Evolutionary conservation across 2,113 vertebrate genomes (phyloP), one percentile per base, ranked within the genome.

Genomic region (Leucoraja erinaceus): DNA sequence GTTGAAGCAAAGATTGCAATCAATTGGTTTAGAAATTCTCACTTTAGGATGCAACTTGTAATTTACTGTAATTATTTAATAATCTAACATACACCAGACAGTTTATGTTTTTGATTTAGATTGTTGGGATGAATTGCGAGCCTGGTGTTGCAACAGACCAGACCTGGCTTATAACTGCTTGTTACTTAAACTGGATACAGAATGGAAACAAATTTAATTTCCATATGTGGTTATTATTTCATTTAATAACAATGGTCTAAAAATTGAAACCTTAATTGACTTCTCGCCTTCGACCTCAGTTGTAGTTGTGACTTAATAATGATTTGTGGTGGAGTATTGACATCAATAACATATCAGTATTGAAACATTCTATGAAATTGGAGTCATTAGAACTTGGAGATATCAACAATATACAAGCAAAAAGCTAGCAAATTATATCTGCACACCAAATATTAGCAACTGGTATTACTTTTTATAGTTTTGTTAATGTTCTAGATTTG

Each of bases 71-170:
- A 72, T 72, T 54, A 72, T 72, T 54, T 72, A 72, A 54, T 38
- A 38, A 16, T 70, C 90, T 54, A 47, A 91, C 33, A n/a, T 91
- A 54, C 20, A 91, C 22, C 66, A 72, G 38, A 22, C 70, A 31
- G 54, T 72, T 91, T 91, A 31, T 88, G 83, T 31, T 70, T 90
- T 91, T 12, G 38, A 74, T 90, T 90, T 74, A 68, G 68, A 28
- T 70, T 91, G 22, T 91, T 91, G 22, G 28, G 66, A 38, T 91
- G 66, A 54, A 28, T 91, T 91, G 31, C 28, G 38, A 54, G 10
- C 33, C 33, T 70, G 22, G 63, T 70, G 68, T 20, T 90, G 88
- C 63, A 63, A 70, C 63, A 90, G 38, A 47, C 38, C 68, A 68
- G 88, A 72, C 68, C 20, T 72, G 68, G 18, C 88, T 33, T 38